phyloP scores from a whole-genome alignment of 1,140 invertebrate genomes.

The Eufriesea mexicana region DNA sequence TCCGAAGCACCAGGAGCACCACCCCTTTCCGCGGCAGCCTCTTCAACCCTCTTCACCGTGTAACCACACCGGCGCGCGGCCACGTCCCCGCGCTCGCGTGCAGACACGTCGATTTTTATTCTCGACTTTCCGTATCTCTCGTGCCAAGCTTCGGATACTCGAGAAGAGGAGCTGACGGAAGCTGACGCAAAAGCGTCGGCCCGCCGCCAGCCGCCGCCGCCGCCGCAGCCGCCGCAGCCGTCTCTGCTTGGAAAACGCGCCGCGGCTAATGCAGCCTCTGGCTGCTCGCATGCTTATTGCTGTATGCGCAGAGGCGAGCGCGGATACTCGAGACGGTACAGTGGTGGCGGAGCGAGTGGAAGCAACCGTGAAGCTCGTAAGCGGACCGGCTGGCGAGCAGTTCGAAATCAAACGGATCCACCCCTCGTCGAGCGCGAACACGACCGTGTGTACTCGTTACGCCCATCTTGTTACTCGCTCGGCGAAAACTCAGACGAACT shows the following conservation, averaged over 20 bases:
- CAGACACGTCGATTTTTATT: conserved; percentile 67
- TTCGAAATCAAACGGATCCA: conserved; percentile 62
- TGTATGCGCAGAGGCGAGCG: neutral
- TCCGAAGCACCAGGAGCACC: conserved; percentile 43
- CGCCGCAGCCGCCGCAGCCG: neutral
- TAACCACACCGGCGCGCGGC: neutral
- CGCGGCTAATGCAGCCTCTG: conserved; percentile 18
- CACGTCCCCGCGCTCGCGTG: neutral
- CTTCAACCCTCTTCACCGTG: conserved; percentile 3
- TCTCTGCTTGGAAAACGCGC: neutral
- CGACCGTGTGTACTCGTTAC: conserved; percentile 51
- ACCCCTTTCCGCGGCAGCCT: neutral
- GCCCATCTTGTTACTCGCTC: conserved; percentile 53
- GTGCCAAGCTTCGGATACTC: conserved; percentile 52
- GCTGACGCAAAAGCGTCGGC: conserved; percentile 55
- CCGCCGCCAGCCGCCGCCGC: neutral
- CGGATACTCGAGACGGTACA: conserved; percentile 39
- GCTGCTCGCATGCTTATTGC: neutral
- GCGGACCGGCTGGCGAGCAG: neutral
- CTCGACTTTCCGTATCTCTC: conserved; percentile 55
- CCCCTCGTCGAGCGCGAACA: conserved; percentile 30
- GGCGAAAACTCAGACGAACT: conserved; percentile 51
- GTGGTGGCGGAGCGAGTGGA: neutral
- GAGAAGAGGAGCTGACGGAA: conserved; percentile 56
- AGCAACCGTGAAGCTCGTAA: neutral